phyloP scores from a whole-genome alignment of 2,797 vertebrate genomes.

The Phalanger gymnotis region DNA sequence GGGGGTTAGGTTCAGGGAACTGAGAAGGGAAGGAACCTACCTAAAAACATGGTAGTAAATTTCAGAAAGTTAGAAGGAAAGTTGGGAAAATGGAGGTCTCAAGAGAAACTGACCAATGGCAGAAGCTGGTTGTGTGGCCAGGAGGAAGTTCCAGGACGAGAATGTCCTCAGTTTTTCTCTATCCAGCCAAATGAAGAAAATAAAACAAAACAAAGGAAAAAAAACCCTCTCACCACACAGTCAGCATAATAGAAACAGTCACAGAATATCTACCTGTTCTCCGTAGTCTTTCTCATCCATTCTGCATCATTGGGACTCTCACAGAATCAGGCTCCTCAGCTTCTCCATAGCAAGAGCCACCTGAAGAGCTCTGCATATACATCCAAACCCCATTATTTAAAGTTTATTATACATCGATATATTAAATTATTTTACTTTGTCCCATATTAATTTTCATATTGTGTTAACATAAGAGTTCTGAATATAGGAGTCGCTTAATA shows the following conservation, averaged over 20 bases:
- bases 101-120: not conserved
- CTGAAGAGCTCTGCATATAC: not conserved
- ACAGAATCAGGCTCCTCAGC: not conserved
- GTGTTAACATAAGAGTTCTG: not conserved
- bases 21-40: not conserved
- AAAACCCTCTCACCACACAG: not conserved
- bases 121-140: not conserved
- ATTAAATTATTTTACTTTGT: not conserved
- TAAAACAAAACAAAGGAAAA: too few relatives aligned
- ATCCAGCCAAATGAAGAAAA: not conserved
- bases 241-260: too few relatives aligned
- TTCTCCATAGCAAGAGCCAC: not conserved
- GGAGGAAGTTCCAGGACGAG: too few relatives aligned
- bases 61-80: not conserved
- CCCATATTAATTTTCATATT: not conserved
- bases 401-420: not conserved
- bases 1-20: not conserved
- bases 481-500: not conserved
- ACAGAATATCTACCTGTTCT: not conserved
- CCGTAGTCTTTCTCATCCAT: not conserved
- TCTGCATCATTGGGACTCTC: not conserved
- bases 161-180: not conserved
- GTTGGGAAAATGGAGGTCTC: not conserved
- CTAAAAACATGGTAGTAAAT: not conserved
- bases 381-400: not conserved